Evolutionary conservation across 1,140 invertebrate species (phyloP).

Genomic region (Holotrichia oblita): DNA sequence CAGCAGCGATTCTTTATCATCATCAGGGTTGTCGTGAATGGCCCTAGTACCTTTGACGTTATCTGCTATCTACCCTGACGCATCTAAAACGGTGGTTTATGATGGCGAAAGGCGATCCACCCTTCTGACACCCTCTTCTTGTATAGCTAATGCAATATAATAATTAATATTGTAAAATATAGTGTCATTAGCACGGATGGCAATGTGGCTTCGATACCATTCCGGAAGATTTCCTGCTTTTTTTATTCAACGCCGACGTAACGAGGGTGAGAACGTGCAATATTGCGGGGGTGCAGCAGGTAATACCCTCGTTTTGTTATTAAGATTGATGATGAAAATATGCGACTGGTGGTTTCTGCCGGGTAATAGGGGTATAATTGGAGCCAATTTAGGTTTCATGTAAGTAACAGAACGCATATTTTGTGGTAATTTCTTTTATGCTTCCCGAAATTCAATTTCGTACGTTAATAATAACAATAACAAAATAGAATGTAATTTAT

Average conservation of each 20-base stretch:
- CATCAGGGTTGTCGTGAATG: too few species aligned
- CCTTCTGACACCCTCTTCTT: neutral
- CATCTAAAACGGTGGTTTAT: neutral
- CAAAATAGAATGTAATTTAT: too few species aligned
- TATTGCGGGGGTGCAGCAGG: neutral
- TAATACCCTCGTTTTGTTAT: neutral
- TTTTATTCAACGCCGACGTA: too few species aligned
- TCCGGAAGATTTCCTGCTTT: too few species aligned
- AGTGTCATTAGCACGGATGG: neutral
- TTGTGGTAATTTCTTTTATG: too few species aligned
- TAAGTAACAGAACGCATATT: too few species aligned
- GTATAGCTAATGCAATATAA: neutral
- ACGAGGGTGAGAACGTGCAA: neutral
- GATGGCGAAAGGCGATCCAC: too few species aligned
- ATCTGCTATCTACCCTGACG: neutral
- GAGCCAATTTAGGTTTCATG: too few species aligned
- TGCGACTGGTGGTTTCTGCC: neutral
- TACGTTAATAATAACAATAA: too few species aligned
- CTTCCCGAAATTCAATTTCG: too few species aligned
- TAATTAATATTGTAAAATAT: conserved; percentile 15
- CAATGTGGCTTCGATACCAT: neutral
- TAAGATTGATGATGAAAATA: neutral
- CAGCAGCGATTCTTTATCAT: conserved; percentile 5
- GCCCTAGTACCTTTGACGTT: neutral
- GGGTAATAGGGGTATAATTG: too few species aligned